A percentile compares a stretch with the other conserved stretches of the same genome.
phyloP scores from a whole-genome alignment of 1,140 invertebrate species.

The Drosophila ohnishii region DNA sequence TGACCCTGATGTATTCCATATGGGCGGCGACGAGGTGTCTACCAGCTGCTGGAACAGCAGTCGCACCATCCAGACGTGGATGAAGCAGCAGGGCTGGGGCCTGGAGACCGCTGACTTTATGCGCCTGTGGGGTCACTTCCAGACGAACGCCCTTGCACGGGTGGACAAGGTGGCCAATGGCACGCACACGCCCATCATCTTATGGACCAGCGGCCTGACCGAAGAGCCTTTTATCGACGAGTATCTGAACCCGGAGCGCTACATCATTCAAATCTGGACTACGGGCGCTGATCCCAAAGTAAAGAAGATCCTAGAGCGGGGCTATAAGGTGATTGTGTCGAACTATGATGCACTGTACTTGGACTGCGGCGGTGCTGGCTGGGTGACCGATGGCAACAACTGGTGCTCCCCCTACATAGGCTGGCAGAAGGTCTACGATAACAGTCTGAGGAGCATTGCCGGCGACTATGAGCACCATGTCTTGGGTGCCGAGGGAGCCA shows the following conservation, averaged over 20 bases:
- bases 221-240: constrained; percentile 86
- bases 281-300: constrained; percentile 86
- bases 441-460: constrained; percentile 87
- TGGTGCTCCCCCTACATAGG: constrained; percentile 95
- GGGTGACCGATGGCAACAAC: constrained; percentile 88
- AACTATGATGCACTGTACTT: constrained; percentile 93
- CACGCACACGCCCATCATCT: constrained; percentile 85
- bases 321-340: constrained; percentile 90
- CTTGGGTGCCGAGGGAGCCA: constrained; percentile 89
- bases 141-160: constrained; percentile 86
- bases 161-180: constrained; percentile 84
- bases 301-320: constrained; percentile 86
- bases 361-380: constrained; percentile 90
- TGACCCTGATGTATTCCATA: constrained; percentile 92
- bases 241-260: constrained; percentile 88
- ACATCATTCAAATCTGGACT: constrained; percentile 93
- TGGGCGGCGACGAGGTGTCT: constrained; percentile 94
- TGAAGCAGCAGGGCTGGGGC: constrained; percentile 86
- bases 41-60: constrained; percentile 91
- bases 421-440: constrained; percentile 93
- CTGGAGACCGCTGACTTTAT: constrained; percentile 86
- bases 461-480: constrained; percentile 84
- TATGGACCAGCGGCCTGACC: constrained; percentile 94
- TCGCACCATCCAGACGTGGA: constrained; percentile 87
- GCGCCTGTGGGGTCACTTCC: constrained; percentile 90